Evolutionary conservation across 1,140 invertebrate species (phyloP).

Genomic region (Chironomus striatipennis): DNA sequence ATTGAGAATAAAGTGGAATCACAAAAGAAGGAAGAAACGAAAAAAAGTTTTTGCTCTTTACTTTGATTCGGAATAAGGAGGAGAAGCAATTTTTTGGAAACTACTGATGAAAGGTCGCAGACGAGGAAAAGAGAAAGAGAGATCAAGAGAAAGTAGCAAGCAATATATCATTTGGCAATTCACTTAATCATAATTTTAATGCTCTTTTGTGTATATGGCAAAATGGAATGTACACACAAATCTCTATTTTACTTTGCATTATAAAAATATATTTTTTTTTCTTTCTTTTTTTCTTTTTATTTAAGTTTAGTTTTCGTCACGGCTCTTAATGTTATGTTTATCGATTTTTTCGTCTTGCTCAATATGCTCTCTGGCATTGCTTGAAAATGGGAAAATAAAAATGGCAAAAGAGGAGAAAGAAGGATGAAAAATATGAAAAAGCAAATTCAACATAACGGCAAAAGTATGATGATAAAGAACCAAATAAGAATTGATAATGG

Average conservation of each 20-base stretch:
- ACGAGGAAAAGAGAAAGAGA: conserved; percentile 4
- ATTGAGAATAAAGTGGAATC: no score
- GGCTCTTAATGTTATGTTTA: conserved; percentile 17
- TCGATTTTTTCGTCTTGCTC: conserved; percentile 1
- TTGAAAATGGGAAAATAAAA: background rate
- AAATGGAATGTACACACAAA: background rate
- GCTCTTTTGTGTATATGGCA: background rate
- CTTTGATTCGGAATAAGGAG: background rate
- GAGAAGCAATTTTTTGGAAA: background rate
- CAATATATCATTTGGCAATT: conserved; percentile 14
- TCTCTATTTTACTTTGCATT: conserved; percentile 4
- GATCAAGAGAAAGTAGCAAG: background rate
- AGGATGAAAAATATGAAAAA: background rate
- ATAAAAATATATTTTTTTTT: background rate
- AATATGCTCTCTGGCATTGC: background rate
- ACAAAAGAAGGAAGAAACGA: no score
- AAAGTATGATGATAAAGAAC: background rate
- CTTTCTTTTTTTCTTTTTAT: background rate
- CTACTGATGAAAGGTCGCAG: background rate
- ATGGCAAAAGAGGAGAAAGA: background rate
- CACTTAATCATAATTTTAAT: conserved; percentile 9
- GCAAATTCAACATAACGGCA: background rate
- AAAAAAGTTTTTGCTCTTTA: no score
- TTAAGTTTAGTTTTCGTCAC: background rate
- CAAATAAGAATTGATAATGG: conserved; percentile 8